Evolutionary conservation across 2,888 invertebrate species (phyloP).

Genomic region (Spatulosminthurus flaviceps): DNA sequence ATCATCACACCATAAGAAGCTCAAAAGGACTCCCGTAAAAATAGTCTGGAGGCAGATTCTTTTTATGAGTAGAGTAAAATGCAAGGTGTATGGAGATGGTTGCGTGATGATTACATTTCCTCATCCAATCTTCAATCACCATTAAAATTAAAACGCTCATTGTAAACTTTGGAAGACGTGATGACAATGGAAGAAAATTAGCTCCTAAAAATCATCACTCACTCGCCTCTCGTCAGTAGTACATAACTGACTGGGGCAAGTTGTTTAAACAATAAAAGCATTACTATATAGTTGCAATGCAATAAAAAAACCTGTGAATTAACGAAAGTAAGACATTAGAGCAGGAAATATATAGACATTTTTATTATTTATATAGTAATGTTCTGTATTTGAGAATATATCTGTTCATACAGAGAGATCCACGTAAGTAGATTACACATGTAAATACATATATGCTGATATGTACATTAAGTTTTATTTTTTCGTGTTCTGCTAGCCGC

Average conservation of each 20-base stretch:
- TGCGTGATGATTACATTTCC: not conserved
- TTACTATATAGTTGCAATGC: not conserved
- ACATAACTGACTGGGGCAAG: not conserved
- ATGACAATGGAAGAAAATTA: conserved; percentile 21
- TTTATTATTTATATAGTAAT: no score
- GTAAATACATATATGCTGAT: no score
- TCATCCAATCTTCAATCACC: conserved; percentile 24
- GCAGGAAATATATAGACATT: not conserved
- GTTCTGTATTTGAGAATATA: no score
- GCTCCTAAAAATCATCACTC: not conserved
- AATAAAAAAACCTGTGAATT: not conserved
- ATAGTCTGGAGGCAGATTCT: no score
- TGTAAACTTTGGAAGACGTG: not conserved
- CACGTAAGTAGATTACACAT: no score
- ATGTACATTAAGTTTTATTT: no score
- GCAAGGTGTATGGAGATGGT: no score
- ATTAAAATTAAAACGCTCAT: conserved; percentile 29
- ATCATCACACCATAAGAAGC: no score
- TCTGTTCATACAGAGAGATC: no score
- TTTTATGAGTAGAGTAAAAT: no score
- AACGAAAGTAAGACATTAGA: conserved; percentile 2
- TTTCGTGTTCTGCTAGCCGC: no score
- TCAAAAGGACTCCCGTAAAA: no score
- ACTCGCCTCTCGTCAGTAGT: not conserved
- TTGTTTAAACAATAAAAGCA: not conserved